phyloP scores from a whole-genome alignment of 2,888 invertebrate species.

The Yponomeuta cagnagella region DNA sequence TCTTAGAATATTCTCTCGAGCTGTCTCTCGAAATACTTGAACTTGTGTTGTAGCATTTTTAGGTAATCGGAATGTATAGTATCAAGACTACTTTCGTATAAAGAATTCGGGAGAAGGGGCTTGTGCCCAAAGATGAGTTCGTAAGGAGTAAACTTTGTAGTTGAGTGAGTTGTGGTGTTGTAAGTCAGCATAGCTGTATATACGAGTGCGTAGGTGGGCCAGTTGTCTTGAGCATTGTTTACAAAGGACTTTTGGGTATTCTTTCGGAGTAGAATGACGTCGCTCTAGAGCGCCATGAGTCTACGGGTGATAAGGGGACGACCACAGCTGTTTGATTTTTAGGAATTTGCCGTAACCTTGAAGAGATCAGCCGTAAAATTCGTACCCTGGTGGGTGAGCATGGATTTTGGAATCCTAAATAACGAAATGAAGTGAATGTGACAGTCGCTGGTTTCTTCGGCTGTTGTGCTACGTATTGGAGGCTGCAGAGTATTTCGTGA shows the following conservation, averaged over 20 bases:
- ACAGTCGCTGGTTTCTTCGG: background rate
- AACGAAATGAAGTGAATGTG: background rate
- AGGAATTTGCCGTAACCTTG: constrained; percentile 29
- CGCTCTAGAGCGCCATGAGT: too few species aligned
- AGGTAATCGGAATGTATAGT: constrained; percentile 1
- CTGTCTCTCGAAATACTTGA: constrained; percentile 10
- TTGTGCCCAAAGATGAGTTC: constrained; percentile 16
- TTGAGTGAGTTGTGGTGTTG: too few species aligned
- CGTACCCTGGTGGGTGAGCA: constrained; percentile 13
- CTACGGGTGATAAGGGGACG: constrained; percentile 15
- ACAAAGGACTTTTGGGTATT: constrained; percentile 27
- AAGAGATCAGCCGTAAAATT: constrained; percentile 33
- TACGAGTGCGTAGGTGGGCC: constrained; percentile 22
- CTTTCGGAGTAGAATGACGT: constrained; percentile 14
- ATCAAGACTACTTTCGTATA: constrained; percentile 11
- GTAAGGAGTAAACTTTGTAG: background rate
- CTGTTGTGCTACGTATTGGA: constrained; percentile 20
- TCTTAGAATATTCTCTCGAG: constrained; percentile 9
- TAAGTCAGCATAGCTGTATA: too few species aligned
- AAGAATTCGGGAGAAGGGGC: background rate
- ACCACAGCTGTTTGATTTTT: constrained; percentile 20
- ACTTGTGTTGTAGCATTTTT: background rate
- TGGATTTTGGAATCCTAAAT: constrained; percentile 9
- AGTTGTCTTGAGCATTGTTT: constrained; percentile 26
- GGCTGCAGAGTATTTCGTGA: constrained; percentile 25